Evolutionary conservation across 2,888 invertebrate genomes (phyloP).

Genomic region (Cancer borealis): DNA sequence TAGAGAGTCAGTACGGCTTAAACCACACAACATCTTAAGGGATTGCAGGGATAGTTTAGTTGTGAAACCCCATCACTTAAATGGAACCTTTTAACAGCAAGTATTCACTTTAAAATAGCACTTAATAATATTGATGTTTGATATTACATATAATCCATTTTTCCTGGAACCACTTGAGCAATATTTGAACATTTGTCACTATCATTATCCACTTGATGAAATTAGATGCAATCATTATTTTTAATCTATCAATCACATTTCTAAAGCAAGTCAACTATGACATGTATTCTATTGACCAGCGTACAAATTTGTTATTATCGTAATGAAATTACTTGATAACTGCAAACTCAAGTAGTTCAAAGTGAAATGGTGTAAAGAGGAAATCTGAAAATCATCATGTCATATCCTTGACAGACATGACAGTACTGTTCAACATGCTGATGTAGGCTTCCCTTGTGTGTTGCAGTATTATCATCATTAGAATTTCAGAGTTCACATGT

Average conservation of each 20-base stretch:
- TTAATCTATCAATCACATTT: not conserved
- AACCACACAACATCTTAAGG: not conserved
- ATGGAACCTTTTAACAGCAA: slow-evolving; percentile 31
- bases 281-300: not conserved
- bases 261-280: not conserved
- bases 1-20: not conserved
- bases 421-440: slow-evolving; percentile 55
- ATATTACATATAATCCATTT: slow-evolving; percentile 47
- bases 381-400: slow-evolving; percentile 55
- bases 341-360: slow-evolving; percentile 30
- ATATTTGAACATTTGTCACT: not conserved
- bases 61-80: not conserved
- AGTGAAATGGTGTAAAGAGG: slow-evolving; percentile 22
- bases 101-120: slow-evolving; percentile 55
- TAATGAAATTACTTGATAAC: not conserved
- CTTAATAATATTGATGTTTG: slow-evolving; percentile 52
- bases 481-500: slow-evolving; percentile 45
- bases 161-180: slow-evolving; percentile 53
- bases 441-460: slow-evolving; percentile 64
- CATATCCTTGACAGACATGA: slow-evolving; percentile 27
- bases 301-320: no score
- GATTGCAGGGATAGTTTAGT: not conserved
- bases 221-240: not conserved
- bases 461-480: slow-evolving; percentile 51
- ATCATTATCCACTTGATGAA: not conserved